phyloP scores from a whole-genome alignment of 2,888 invertebrate genomes.

The Nemapogon koenigi region DNA sequence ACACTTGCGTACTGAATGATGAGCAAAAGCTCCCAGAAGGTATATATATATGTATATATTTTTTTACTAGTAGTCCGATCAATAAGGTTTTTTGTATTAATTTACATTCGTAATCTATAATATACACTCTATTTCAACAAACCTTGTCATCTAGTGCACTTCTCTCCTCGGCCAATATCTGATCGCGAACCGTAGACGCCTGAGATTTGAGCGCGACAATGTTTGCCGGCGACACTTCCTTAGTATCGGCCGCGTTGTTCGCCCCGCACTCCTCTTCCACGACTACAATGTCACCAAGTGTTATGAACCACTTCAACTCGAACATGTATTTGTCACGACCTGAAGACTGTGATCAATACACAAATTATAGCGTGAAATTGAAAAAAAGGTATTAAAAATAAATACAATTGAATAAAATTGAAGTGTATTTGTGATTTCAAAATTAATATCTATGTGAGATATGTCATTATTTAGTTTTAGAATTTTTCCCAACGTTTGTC shows the following conservation, averaged over 20 bases:
- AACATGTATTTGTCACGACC: slow-evolving; percentile 89
- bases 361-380: no score
- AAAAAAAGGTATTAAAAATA: no score
- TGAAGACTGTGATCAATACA: slow-evolving; percentile 72
- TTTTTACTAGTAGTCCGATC: not conserved
- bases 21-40: no score
- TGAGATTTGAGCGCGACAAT: slow-evolving; percentile 85
- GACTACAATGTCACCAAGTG: slow-evolving; percentile 81
- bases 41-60: slow-evolving; percentile 1
- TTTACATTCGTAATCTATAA: not conserved
- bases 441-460: no score
- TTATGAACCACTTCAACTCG: slow-evolving; percentile 93
- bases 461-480: no score
- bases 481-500: no score
- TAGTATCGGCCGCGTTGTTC: slow-evolving; percentile 29
- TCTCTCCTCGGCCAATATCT: slow-evolving; percentile 80
- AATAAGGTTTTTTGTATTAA: not conserved
- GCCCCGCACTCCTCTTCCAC: slow-evolving; percentile 69
- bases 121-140: slow-evolving; percentile 5
- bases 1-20: no score
- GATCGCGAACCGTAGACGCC: slow-evolving; percentile 86
- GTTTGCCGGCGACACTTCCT: slow-evolving; percentile 78
- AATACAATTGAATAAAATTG: no score
- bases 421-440: no score
- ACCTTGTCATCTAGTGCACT: slow-evolving; percentile 70